These are phyloP conservation scores for Euzetes globulus DNA, from an alignment of 2,888 invertebrate genomes.

Conservation along the genomic window DNA sequence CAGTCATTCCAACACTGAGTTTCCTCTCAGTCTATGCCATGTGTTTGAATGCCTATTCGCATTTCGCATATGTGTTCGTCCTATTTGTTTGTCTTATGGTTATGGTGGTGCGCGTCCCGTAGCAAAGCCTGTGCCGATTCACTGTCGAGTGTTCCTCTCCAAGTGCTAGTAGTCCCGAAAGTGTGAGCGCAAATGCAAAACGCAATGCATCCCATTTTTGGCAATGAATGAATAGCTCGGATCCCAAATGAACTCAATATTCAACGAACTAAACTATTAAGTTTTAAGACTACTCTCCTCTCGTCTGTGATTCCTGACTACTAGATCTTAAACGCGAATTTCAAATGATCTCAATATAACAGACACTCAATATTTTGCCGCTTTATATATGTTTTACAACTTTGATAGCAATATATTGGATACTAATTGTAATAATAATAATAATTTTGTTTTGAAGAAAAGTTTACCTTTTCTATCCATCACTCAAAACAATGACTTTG, in stretches of 20 bases:
- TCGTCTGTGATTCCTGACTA: not conserved
- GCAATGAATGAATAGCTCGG: constrained; percentile 20
- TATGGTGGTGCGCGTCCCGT: not conserved
- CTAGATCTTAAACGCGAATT: not conserved
- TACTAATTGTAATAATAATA: too few relatives aligned
- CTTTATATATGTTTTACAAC: not conserved
- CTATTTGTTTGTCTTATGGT: constrained; percentile 4
- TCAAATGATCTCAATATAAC: not conserved
- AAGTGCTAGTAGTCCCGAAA: not conserved
- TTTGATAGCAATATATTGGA: not conserved
- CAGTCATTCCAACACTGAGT: not conserved
- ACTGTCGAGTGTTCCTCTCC: not conserved
- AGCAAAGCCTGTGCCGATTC: not conserved
- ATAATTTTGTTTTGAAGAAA: too few relatives aligned
- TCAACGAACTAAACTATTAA: not conserved
- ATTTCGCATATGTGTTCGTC: constrained; percentile 1
- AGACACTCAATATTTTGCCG: not conserved
- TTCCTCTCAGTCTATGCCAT: not conserved
- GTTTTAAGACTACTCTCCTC: not conserved
- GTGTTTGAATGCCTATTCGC: not conserved
- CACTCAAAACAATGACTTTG: too few relatives aligned
- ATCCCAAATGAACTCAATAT: not conserved
- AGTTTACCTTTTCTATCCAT: too few relatives aligned
- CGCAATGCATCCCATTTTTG: constrained; percentile 20
- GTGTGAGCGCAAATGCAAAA: constrained; percentile 16